Evolutionary conservation across 2,888 invertebrate genomes (phyloP).

Genomic region (Volucella inanis): DNA sequence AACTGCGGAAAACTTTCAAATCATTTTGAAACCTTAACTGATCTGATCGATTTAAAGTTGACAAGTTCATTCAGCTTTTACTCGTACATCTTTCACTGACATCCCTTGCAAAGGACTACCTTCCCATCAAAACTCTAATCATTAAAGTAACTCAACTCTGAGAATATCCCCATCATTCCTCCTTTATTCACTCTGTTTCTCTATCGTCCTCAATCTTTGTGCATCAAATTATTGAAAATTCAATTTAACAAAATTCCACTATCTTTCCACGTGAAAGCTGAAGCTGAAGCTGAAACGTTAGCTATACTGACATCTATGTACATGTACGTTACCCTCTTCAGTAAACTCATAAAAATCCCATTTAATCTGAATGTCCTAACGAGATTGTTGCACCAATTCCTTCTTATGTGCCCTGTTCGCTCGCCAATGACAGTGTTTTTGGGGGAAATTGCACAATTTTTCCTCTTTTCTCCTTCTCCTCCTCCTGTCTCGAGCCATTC

Average conservation of each 20-base stretch:
- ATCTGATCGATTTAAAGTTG: too few species aligned
- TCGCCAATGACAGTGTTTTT: not conserved
- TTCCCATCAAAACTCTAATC: not conserved
- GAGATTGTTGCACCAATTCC: slow-evolving; percentile 38
- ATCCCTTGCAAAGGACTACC: too few species aligned
- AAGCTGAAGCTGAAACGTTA: not conserved
- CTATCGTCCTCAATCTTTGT: slow-evolving; percentile 4
- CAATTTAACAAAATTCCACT: slow-evolving; percentile 36
- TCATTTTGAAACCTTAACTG: too few species aligned
- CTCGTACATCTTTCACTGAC: too few species aligned
- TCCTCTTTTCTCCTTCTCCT: not conserved
- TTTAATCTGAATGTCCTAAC: slow-evolving; percentile 60
- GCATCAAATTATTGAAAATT: slow-evolving; percentile 31
- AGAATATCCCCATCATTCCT: not conserved
- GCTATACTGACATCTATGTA: slow-evolving; percentile 1
- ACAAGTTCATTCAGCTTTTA: too few species aligned
- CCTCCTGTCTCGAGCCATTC: too few species aligned
- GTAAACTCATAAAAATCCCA: slow-evolving; percentile 70
- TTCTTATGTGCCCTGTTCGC: not conserved
- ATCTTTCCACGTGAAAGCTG: slow-evolving; percentile 6
- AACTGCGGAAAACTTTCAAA: too few species aligned
- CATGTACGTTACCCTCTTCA: slow-evolving; percentile 19
- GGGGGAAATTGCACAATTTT: slow-evolving; percentile 1
- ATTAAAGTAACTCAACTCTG: slow-evolving; percentile 9
- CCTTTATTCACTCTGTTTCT: not conserved